Base-by-base conservation (phyloP, 2,797 vertebrate genomes). In the Peromyscus nudipes region DNA sequence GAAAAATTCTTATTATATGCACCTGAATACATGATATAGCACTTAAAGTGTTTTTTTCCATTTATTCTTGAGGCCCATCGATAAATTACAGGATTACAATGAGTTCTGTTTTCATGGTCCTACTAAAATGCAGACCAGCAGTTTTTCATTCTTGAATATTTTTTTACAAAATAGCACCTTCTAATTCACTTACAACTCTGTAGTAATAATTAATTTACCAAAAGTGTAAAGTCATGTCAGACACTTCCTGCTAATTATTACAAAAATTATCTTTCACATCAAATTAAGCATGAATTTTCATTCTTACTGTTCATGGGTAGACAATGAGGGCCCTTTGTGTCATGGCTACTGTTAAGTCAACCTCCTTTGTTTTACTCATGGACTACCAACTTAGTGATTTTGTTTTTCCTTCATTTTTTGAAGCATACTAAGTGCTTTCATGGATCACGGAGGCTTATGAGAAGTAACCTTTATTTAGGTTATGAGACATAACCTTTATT, bases 281-380 rank as follows among this genome's bases (percentile, higher is more conserved):
- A 64, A 76, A 73, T 57, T 57, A n/a, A 43, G 17, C 62, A 60
- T 81, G 4, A 31, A 62, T 46, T 6, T 75, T 87, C 4, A 31
- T 69, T 52, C 10, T 13, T 87, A 80, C 67, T 31, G 19, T 80
- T 88, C 4, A 19, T 12, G 29, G 34, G 17, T 40, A 65, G 2
- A 49, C 0, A 0, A 11, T 92, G 7, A 12, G 17, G 0, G 0
- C 1, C 8, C 65, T 65, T 85, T 29, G 2, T 31, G n/a, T 29
- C 0, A n/a, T 25, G 17, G 12, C 6, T 4, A 31, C 1, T 65
- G 2, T 25, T 21, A 89, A 46, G 71, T 76, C n/a, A 55, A 29
- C 0, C 1, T 83, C 0, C 0, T 21, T 5, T 43, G 62, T 21
- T 0, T 85, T 8, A 49, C 4, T 46, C 29, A 4, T 43, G 27